Percentiles rank a stretch among this genome's conserved stretches.
These are phyloP conservation scores for Ferdinandea cuprea DNA, from an alignment of 2,888 invertebrate genomes.

Conservation along the genomic window DNA sequence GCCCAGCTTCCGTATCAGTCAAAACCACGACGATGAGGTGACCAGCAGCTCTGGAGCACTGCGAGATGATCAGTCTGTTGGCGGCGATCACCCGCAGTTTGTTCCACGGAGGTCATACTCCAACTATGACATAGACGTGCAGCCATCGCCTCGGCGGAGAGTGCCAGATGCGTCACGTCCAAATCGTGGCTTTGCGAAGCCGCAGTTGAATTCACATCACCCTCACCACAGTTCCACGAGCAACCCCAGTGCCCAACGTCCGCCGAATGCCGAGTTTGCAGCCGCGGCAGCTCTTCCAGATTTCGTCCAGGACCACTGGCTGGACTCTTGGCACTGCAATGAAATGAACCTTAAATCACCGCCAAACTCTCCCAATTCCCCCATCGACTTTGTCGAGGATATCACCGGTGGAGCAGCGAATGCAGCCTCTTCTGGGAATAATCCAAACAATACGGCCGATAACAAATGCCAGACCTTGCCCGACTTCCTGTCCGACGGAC, in stretches of 20 bases:
- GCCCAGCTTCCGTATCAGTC: slow-evolving; percentile 63
- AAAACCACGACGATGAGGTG: slow-evolving; percentile 54
- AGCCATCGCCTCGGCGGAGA: slow-evolving; percentile 71
- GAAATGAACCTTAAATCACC: slow-evolving; percentile 81
- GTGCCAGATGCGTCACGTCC: slow-evolving; percentile 56
- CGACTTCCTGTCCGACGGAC: slow-evolving; percentile 89
- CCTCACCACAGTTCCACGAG: slow-evolving; percentile 48
- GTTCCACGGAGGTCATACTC: slow-evolving; percentile 83
- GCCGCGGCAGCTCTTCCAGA: slow-evolving; percentile 87
- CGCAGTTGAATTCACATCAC: slow-evolving; percentile 34
- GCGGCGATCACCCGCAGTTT: slow-evolving; percentile 76
- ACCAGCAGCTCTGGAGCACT: slow-evolving; percentile 32
- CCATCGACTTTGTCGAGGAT: slow-evolving; percentile 78
- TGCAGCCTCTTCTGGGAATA: slow-evolving; percentile 39
- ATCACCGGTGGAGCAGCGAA: slow-evolving; percentile 56
- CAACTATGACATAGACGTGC: slow-evolving; percentile 81
- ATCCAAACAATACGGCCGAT: slow-evolving; percentile 42
- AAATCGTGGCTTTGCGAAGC: slow-evolving; percentile 51
- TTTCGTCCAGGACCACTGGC: slow-evolving; percentile 94
- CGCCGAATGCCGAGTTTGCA: slow-evolving; percentile 76
- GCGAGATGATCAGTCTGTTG: slow-evolving; percentile 28
- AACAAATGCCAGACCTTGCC: slow-evolving; percentile 84
- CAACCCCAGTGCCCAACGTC: slow-evolving; percentile 66
- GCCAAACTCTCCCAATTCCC: slow-evolving; percentile 79
- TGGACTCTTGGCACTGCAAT: slow-evolving; percentile 86